Percentiles rank a stretch among this genome's conserved stretches.
These are phyloP conservation scores for Parasteatoda lunata DNA, from an alignment of 2,888 invertebrate species.

Conservation along the genomic window DNA sequence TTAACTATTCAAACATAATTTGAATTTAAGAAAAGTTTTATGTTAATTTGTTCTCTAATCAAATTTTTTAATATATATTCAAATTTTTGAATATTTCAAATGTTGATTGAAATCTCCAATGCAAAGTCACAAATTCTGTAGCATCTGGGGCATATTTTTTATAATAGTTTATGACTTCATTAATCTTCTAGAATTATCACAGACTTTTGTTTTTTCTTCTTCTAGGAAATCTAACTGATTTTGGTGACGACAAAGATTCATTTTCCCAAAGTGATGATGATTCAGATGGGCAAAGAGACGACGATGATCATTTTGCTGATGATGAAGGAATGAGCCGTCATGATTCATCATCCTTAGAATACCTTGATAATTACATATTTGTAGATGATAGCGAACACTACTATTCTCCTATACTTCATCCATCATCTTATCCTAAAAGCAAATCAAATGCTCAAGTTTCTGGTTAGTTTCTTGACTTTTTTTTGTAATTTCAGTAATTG, in stretches of 20 bases:
- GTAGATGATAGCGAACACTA: slow-evolving; percentile 54
- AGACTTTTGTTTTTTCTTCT: neutral
- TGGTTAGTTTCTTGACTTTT: slow-evolving; percentile 22
- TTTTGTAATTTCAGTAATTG: neutral
- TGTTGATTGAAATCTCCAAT: no score
- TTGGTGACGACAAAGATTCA: slow-evolving; percentile 62
- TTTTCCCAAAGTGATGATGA: slow-evolving; percentile 67
- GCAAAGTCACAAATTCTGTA: no score
- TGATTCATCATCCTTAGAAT: slow-evolving; percentile 64
- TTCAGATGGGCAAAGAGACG: slow-evolving; percentile 59
- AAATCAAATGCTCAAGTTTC: slow-evolving; percentile 45
- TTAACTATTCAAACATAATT: no score
- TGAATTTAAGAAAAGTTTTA: no score
- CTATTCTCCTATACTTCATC: slow-evolving; percentile 50
- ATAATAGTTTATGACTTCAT: no score
- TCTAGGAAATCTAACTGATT: slow-evolving; percentile 52
- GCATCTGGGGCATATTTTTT: no score
- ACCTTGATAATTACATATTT: slow-evolving; percentile 57
- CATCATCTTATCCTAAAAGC: slow-evolving; percentile 31
- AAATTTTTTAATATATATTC: no score
- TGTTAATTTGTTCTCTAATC: no score
- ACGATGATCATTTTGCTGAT: slow-evolving; percentile 78
- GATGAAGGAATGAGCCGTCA: slow-evolving; percentile 75
- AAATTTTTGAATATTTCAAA: no score
- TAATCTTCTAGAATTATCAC: no score